phyloP scores from a whole-genome alignment of 2,797 vertebrate genomes.

The Scarus forsteni region DNA sequence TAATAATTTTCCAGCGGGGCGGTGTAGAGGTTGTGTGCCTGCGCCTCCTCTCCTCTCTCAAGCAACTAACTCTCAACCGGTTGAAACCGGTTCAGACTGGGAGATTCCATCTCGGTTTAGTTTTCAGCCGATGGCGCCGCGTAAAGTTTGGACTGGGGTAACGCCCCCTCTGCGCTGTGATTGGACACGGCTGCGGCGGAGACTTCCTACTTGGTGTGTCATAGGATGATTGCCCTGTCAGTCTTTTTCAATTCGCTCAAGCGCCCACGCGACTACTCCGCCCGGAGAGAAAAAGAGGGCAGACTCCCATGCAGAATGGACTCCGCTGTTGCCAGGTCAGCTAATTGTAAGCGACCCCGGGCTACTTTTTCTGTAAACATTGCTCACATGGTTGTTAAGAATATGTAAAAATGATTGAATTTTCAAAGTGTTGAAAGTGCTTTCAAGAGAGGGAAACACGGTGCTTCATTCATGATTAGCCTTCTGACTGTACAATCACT shows the following conservation, averaged over 20 bases:
- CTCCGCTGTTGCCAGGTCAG: slow-evolving; percentile 34
- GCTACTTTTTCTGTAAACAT: too few species aligned
- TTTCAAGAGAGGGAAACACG: too few species aligned
- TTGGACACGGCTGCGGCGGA: slow-evolving; percentile 74
- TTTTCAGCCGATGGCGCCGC: slow-evolving; percentile 99
- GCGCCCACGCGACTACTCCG: slow-evolving; percentile 83
- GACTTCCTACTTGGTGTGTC: slow-evolving; percentile 22
- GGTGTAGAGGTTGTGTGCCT: slow-evolving; percentile 82
- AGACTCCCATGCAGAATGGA: slow-evolving; percentile 82
- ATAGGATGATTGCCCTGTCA: slow-evolving; percentile 67
- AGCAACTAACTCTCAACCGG: slow-evolving; percentile 98
- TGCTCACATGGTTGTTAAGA: too few species aligned
- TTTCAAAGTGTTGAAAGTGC: too few species aligned
- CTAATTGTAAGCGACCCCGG: too few species aligned
- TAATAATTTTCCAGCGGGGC: slow-evolving; percentile 78
- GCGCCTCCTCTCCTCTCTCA: slow-evolving; percentile 93
- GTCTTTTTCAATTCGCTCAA: slow-evolving; percentile 81
- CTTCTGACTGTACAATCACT: too few species aligned
- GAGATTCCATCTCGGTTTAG: slow-evolving; percentile 99
- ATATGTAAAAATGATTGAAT: too few species aligned
- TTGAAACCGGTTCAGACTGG: slow-evolving; percentile 99
- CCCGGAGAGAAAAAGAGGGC: slow-evolving; percentile 87
- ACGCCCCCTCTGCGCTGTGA: slow-evolving; percentile 83
- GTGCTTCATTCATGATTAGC: too few species aligned
- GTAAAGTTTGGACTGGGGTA: slow-evolving; percentile 95